Conservation (phyloP, 2,797 vertebrate species). For the Scolopax rusticola region DNA sequence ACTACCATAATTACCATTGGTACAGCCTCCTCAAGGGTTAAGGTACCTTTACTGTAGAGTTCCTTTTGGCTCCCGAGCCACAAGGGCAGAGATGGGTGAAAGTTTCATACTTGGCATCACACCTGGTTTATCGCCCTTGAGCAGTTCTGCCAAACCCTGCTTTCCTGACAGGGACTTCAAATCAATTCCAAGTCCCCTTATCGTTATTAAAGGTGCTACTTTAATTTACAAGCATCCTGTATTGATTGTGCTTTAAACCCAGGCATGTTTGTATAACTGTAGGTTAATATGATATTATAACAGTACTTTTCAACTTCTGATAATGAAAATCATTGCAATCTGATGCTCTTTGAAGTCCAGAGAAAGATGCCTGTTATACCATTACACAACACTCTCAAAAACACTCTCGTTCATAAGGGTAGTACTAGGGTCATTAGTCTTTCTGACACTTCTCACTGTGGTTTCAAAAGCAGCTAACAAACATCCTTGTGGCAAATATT, state of each 20-base stretch:
- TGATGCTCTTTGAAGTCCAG: slow-evolving; percentile 9
- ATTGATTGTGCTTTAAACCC: not conserved
- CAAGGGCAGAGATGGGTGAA: not conserved
- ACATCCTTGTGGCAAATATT: slow-evolving; percentile 64
- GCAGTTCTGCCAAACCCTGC: not conserved
- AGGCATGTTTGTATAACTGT: not conserved
- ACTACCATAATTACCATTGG: not conserved
- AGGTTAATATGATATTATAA: not conserved
- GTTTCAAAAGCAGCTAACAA: slow-evolving; percentile 30
- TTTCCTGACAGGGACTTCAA: not conserved
- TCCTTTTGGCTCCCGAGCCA: not conserved
- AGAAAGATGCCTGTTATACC: slow-evolving; percentile 46
- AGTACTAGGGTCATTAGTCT: slow-evolving; percentile 26
- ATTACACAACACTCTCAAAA: slow-evolving; percentile 29
- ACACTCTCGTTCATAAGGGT: not conserved
- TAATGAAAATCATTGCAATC: slow-evolving; percentile 30
- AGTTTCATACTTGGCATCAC: not conserved
- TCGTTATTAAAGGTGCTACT: not conserved
- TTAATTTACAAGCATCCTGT: not conserved
- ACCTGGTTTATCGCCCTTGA: not conserved
- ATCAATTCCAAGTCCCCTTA: not conserved
- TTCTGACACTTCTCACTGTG: not conserved
- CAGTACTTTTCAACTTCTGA: not conserved
- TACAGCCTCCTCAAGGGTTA: not conserved
- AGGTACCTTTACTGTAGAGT: not conserved